These are phyloP conservation scores for Euphydryas editha DNA, from an alignment of 2,888 invertebrate genomes.

Conservation along the genomic window DNA sequence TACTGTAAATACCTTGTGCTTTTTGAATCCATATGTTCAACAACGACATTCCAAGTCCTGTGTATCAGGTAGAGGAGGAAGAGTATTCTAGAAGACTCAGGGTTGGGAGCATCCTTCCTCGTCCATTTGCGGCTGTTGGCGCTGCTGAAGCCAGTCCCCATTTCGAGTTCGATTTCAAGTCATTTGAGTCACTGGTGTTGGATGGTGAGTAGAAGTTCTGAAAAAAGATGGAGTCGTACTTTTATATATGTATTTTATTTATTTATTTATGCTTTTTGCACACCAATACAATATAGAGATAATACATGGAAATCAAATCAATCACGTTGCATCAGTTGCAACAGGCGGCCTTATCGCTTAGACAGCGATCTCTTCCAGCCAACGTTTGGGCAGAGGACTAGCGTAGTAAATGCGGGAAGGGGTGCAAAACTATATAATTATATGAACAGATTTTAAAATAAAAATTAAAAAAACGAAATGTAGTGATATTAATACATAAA, in stretches of 20 bases:
- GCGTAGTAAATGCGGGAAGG: no score
- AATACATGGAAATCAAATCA: no score
- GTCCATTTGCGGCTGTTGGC: slow-evolving; percentile 63
- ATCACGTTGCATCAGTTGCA: no score
- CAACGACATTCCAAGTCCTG: slow-evolving; percentile 87
- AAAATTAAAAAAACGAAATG: no score
- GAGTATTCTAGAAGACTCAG: slow-evolving; percentile 84
- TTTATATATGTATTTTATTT: not conserved
- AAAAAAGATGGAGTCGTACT: slow-evolving; percentile 27
- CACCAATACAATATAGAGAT: no score
- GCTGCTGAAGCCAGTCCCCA: slow-evolving; percentile 69
- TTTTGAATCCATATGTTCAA: slow-evolving; percentile 84
- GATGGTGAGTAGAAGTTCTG: slow-evolving; percentile 45
- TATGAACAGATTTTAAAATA: no score
- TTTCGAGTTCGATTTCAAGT: slow-evolving; percentile 47
- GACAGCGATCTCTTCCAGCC: no score
- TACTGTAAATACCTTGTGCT: slow-evolving; percentile 76
- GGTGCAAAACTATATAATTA: no score
- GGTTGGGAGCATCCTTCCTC: slow-evolving; percentile 61
- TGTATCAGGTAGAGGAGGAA: slow-evolving; percentile 87
- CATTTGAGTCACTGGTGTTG: slow-evolving; percentile 48
- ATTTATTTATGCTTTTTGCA: no score
- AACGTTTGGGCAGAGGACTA: no score
- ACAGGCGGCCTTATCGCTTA: no score
- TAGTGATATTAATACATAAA: no score